A percentile compares a stretch with the other conserved stretches of the same genome.
Evolutionary conservation across 2,888 invertebrate species (phyloP).

Genomic region (Operophtera brumata): DNA sequence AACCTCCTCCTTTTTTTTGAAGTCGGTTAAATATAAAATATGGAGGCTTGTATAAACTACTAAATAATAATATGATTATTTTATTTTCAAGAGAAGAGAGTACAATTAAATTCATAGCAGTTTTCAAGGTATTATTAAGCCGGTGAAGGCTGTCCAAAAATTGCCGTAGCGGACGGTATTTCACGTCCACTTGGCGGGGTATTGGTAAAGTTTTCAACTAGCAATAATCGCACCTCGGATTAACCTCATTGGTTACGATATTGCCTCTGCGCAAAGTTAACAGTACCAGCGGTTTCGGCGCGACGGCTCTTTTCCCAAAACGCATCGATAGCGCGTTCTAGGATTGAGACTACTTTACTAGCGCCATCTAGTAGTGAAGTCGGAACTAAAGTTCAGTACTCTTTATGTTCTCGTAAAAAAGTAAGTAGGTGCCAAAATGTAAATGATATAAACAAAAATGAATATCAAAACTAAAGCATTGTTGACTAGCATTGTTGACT

Average conservation of each 20-base stretch:
- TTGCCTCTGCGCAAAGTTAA: constrained; percentile 95
- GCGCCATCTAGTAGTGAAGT: constrained; percentile 55
- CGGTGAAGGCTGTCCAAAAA: constrained; percentile 68
- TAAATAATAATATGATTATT: no score
- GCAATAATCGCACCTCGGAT: constrained; percentile 95
- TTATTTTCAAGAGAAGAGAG: no score
- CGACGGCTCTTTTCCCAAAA: constrained; percentile 3
- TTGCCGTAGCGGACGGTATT: constrained; percentile 76
- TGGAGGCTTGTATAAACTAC: no score
- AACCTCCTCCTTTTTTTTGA: no score
- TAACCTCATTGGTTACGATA: constrained; percentile 96
- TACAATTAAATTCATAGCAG: no score
- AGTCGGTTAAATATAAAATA: no score
- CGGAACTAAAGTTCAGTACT: constrained; percentile 2
- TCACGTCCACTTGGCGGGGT: constrained; percentile 76
- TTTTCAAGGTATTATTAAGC: no score
- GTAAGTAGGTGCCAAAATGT: no score
- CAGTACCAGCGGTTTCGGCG: neutral
- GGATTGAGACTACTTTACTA: constrained; percentile 27
- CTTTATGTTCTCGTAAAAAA: no score
- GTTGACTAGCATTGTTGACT: no score
- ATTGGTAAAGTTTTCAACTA: constrained; percentile 93
- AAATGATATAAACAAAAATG: no score
- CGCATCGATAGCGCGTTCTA: constrained; percentile 50
- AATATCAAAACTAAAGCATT: no score